These are phyloP conservation scores for Machimus atricapillus DNA, from an alignment of 2,888 invertebrate species.

Conservation along the genomic window DNA sequence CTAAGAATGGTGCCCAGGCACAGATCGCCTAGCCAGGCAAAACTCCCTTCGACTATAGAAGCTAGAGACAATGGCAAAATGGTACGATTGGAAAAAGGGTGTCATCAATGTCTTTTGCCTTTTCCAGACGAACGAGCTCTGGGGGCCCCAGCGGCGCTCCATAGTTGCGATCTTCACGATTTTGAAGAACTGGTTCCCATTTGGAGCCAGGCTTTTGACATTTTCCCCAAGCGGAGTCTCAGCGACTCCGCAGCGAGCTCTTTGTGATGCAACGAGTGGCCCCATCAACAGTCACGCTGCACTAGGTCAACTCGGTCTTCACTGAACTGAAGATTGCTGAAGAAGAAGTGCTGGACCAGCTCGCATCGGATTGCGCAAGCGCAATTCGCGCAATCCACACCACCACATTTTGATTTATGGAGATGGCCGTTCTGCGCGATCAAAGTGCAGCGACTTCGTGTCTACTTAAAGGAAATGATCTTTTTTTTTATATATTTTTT, in stretches of 20 bases:
- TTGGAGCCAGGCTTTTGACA: not conserved
- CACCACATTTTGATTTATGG: not conserved
- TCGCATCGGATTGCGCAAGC: not conserved
- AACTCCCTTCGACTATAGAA: not conserved
- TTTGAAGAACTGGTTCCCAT: not conserved
- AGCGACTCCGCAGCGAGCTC: not conserved
- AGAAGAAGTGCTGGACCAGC: not conserved
- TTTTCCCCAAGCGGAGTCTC: not conserved
- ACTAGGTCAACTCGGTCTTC: not conserved
- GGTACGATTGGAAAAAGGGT: not conserved
- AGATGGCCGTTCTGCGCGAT: not conserved
- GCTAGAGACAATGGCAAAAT: not conserved
- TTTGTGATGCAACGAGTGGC: not conserved
- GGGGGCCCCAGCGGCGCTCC: not conserved
- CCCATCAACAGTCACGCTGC: not conserved
- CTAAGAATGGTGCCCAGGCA: not conserved
- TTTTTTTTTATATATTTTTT: not conserved
- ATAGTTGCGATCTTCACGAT: not conserved
- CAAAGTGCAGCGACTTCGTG: not conserved
- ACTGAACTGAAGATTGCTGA: not conserved
- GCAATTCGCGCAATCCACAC: not conserved
- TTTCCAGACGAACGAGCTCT: not conserved
- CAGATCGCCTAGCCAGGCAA: not conserved
- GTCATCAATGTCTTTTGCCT: not conserved
- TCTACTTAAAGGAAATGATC: not conserved